phyloP scores from a whole-genome alignment of 2,888 invertebrate species.

The Seira ritae region DNA sequence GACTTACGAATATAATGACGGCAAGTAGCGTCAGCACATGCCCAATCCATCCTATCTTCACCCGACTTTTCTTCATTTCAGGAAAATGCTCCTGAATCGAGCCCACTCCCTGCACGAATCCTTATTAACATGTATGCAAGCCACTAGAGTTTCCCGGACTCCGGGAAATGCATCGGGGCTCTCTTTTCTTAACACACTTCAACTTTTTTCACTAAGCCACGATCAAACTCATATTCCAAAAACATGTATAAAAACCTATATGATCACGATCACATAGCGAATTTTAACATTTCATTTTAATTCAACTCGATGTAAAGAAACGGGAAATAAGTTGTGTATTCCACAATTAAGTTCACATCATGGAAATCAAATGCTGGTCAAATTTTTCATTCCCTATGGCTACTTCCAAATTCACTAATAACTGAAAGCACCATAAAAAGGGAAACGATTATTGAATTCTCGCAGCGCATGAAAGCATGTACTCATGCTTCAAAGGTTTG shows the following conservation, averaged over 20 bases:
- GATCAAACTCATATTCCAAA: no score
- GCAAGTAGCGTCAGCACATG: conserved; percentile 74
- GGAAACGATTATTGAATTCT: not conserved
- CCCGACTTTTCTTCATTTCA: conserved; percentile 72
- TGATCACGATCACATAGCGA: no score
- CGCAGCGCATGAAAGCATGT: not conserved
- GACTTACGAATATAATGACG: conserved; percentile 74
- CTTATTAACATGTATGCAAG: no score
- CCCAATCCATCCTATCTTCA: conserved; percentile 74
- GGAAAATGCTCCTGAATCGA: not conserved
- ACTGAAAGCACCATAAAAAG: no score
- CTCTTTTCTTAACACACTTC: not conserved
- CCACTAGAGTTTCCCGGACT: conserved; percentile 30
- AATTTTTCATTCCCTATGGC: no score
- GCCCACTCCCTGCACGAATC: not conserved
- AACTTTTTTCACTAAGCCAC: not conserved
- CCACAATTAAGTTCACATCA: no score
- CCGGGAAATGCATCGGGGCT: not conserved
- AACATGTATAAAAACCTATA: no score
- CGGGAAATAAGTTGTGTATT: no score
- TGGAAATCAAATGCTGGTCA: no score
- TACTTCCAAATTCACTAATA: no score
- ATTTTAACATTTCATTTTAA: no score
- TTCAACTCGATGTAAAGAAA: no score
- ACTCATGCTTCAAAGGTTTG: conserved; percentile 36